Base-by-base conservation (phyloP, 2,113 vertebrate species). In the Prochilodus magdalenae region DNA sequence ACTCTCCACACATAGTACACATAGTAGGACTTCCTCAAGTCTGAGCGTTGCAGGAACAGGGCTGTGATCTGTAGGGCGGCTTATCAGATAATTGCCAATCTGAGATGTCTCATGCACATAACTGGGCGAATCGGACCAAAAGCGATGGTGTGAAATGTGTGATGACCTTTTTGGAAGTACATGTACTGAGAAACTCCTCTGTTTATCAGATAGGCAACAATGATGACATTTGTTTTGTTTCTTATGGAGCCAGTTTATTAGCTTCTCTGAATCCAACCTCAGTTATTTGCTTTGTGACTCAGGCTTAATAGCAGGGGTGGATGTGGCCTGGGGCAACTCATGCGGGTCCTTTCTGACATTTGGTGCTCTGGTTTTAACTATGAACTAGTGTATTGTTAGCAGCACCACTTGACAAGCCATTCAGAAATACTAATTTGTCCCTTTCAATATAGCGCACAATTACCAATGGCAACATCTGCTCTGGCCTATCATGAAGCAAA, bases 1-100 rank as follows among this genome's bases (percentile, higher is more conserved):
- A 90, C 82, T 90, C 89, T 90, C 79, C 83, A 81, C 22, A 57
- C 63, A 74, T 80, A 85, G 71, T 44, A 85, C 40, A 65, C 27
- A 60, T 72, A 70, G 26, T 44, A 53, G 36, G 30, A 81, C 60
- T 26, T 70, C 69, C 67, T 82, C 3, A 27, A 49, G 26, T 74
- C 63, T 60, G 65, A 70, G 51, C 11, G 1, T 16, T 22, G 66
- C 51, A 75, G 80, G 59, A 75, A 79, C 20, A n/a, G 33, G 33
- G 20, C 33, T 24, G 66, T 40, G 66, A 24, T 24, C 66, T 44
- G 20, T 24, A n/a, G 44, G 36, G 66, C n/a, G 11, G 3, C 12
- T n/a, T 44, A 70, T 70, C 20, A 70, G 33, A 29, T 14, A 57
- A 44, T 33, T 60, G 71, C 26, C 66, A 36, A 49, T 75, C 67